Conservation (phyloP, 1,140 invertebrate species). For the Eurosta solidaginis region DNA sequence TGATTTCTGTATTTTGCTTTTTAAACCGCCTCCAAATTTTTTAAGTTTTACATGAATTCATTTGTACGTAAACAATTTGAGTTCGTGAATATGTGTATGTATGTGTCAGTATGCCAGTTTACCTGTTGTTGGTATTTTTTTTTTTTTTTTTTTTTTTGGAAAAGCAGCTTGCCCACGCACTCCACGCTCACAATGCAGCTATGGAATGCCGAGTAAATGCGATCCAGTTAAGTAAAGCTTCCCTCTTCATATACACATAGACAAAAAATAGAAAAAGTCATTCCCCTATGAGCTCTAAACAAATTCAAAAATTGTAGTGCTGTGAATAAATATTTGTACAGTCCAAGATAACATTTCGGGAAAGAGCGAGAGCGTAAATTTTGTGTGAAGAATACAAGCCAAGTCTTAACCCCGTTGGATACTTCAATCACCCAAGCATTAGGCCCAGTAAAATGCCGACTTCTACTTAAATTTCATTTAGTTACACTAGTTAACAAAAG, state of each 20-base stretch:
- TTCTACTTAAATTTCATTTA: conserved; percentile 17
- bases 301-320: too few relatives aligned
- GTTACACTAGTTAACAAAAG: neutral
- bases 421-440: neutral
- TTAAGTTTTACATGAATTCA: neutral
- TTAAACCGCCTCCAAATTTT: neutral
- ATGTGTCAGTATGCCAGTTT: too few relatives aligned
- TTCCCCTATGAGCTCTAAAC: too few relatives aligned
- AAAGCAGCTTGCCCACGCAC: neutral
- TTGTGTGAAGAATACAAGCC: neutral
- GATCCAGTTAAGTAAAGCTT: neutral
- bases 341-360: neutral
- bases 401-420: neutral
- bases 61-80: neutral
- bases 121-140: too few relatives aligned
- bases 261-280: too few relatives aligned
- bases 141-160: too few relatives aligned
- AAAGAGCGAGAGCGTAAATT: neutral
- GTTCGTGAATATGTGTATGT: too few relatives aligned
- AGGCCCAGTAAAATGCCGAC: neutral
- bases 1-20: neutral
- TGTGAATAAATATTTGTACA: neutral
- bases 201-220: neutral
- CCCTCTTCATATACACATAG: neutral
- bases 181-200: neutral